Evolutionary conservation across 2,888 invertebrate species (phyloP), one percentile per base, ranked within the genome.

Genomic region (Leptopilina myrica): DNA sequence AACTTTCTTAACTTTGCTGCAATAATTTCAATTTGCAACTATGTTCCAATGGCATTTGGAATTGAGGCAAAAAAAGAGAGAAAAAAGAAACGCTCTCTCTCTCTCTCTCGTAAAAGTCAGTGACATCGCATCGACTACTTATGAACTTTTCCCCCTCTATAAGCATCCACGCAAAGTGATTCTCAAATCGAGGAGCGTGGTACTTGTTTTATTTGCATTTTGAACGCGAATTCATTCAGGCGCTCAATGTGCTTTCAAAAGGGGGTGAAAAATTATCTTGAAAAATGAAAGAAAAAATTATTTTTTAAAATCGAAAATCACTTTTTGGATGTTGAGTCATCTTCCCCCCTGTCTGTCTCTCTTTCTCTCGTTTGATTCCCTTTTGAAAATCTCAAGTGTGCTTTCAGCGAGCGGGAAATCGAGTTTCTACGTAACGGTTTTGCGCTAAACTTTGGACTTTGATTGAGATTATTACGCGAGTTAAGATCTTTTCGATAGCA

Each of bases 381-480:
- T 69, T 69, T 69, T 69, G 49, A 33, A 69, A 73, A 73, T 73
- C 33, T 56, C 56, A 53, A 73, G 53, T 53, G 53, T 53, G 56
- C 26, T 73, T 56, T 56, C 33, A 8, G 2, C n/a, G 15, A 73
- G 40, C 73, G 40, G 56, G 40, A 73, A 73, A 59, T 5, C 6
- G 15, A 56, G 26, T 69, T 0, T 12, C 33, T 73, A 26, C 26
- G 53, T 49, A 73, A 53, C 53, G 69, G 33, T n/a, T 56, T 73
- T 26, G n/a, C 49, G 46, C 20, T 77, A 62, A 78, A 67, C 80
- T 82, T 82, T 82, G 79, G 82, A 82, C 82, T 77, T 80, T 76
- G 76, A 65, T 15, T 77, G 53, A 66, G 62, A 65, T 69, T 56
- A 77, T 79, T 43, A 56, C 56, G 73, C 65, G 73, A 53, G 59